Evolutionary conservation across 2,797 vertebrate genomes (phyloP), one percentile per base, ranked within the genome.

Genomic region (Anisognathus igniventris): DNA sequence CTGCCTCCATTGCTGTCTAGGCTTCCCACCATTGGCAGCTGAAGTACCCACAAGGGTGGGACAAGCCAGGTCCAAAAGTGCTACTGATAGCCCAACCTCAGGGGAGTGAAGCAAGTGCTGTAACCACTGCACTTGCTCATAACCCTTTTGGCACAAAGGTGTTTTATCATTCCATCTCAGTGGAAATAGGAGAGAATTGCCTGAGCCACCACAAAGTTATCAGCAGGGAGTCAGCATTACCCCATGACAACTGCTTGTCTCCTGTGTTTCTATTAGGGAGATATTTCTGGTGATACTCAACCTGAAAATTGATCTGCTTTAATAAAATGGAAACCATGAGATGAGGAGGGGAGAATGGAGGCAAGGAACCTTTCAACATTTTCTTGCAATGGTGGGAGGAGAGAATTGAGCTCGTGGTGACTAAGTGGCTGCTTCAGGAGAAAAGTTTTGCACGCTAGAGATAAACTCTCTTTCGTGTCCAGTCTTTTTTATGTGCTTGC

Each of bases 351-450:
- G 12, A 78, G 24, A 54, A 15, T 9, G 17, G 12, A 71, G 5
- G 10, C 16, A 61, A 48, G 19, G 5, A 22, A 68, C 18, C 6
- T 75, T 80, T 45, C 45, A 22, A 22, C 0, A 2, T 71, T 47
- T 67, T 30, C 28, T 71, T 74, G n/a, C 51, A 70, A 15, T 2
- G 1, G 9, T 33, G 30, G n/a, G 35, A 62, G 16, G 19, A 87
- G 65, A 74, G 23, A 71, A 0, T 0, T 1, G 4, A 86, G 27
- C 35, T 65, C 2, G 1, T 31, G 47, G 21, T 30, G 12, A 33
- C 7, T 42, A 53, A 58, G 10, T 11, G 37, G 10, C 28, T 56
- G n/a, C 40, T 90, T 77, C 45, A 53, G 40, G 6, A 86, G 37
- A 67, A 79, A 86, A 88, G 28, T 42, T 90, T 74, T 71, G 11